Base-by-base conservation (phyloP, 1,140 invertebrate genomes). In the Helicoverpa zea region DNA sequence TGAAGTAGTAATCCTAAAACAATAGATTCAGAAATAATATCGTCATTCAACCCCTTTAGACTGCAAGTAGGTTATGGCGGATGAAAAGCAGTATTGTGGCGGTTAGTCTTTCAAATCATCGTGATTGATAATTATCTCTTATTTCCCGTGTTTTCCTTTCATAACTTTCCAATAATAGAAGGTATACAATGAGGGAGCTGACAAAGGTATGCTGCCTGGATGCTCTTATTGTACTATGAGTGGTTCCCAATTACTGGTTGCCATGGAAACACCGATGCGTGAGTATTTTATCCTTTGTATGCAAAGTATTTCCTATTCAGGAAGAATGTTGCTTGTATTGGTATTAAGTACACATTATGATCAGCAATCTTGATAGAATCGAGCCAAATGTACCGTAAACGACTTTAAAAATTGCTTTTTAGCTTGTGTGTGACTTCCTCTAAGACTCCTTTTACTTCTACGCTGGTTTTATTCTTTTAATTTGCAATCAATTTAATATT, bases 271-370 rank as follows among this genome's bases (percentile, higher is more conserved):
- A 66, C 43, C 16, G n/a, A 54, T 77, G 75, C 49, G 52, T 52
- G 29, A 64, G 75, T 77, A 64, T 77, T 77, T 61, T 77, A 49
- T 75, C 61, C 66, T 61, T 75, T 75, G 59, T 63, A 64, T 77
- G 75, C 47, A 54, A 58, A 23, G 61, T 52, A 66, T 77, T 77
- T 66, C 51, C 43, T 47, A n/a, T 61, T 51, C 43, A 61, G 16
- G 11, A 18, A n/a, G 7, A 43, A 1, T 64, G 61, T 64, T 64
- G 11, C 23, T 68, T 18, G 2, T 54, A 43, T 66, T 18, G 47
- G 43, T 66, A 18, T 14, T 2, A 12, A 11, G 13, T 10, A 1
- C 35, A 43, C 5, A 10, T 58, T 18, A 18, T 18, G 14, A 58
- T 52, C 51, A 52, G 14, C 2, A 13, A 12, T n/a, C 23, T 23